Conservation (phyloP, 2,113 vertebrate species). For the Leucopsar rothschildi region DNA sequence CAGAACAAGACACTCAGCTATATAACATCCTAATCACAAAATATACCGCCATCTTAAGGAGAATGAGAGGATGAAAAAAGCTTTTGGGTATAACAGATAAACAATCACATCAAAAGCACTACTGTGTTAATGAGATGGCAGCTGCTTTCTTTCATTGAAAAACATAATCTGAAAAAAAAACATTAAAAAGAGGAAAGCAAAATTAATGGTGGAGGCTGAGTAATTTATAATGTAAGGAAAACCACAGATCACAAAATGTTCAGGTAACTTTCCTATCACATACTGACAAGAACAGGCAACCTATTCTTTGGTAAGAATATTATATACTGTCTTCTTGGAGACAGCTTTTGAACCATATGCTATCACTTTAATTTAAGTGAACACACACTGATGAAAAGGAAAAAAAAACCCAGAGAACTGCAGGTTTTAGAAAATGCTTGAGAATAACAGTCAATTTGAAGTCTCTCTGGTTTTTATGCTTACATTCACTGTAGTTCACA, state of each 20-base stretch:
- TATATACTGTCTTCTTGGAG: background rate
- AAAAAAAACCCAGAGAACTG: background rate
- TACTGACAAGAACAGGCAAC: background rate
- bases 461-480: background rate
- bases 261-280: background rate
- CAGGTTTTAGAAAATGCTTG: background rate
- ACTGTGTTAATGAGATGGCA: background rate
- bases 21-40: conserved; percentile 9
- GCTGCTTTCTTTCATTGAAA: background rate
- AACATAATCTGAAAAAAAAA: background rate
- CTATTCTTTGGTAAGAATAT: background rate
- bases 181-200: background rate
- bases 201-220: background rate
- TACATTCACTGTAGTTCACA: background rate
- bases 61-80: background rate
- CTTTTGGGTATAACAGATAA: background rate
- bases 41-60: background rate
- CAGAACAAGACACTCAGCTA: conserved; percentile 9
- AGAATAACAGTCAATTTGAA: background rate
- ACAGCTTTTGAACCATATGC: background rate
- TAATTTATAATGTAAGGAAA: background rate
- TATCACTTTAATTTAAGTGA: background rate
- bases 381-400: background rate
- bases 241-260: background rate
- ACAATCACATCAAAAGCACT: conserved; percentile 14